Conservation (phyloP, 23 tunicate genomes). For the Styela plicata region DNA sequence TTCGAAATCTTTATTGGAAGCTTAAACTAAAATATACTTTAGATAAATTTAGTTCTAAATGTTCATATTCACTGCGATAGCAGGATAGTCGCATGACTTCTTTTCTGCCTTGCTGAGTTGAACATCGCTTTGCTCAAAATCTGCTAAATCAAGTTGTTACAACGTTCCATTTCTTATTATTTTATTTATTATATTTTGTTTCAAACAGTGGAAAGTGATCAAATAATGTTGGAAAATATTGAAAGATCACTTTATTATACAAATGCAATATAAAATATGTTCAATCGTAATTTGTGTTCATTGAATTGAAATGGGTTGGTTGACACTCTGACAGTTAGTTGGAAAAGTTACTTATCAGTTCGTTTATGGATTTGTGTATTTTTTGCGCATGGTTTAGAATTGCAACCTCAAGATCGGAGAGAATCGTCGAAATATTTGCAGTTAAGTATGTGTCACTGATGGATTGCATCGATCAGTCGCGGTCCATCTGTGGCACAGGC, state of each 20-base stretch:
- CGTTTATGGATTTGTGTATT: too few relatives aligned
- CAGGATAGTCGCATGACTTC: too few relatives aligned
- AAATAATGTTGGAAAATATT: not conserved
- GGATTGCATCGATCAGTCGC: too few relatives aligned
- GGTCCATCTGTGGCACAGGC: too few relatives aligned
- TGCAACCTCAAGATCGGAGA: not conserved
- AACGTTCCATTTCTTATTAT: not conserved
- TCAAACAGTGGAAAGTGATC: not conserved
- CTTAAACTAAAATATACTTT: too few relatives aligned
- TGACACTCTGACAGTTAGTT: too few relatives aligned
- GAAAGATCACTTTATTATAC: not conserved
- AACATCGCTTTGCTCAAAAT: too few relatives aligned
- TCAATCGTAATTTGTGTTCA: not conserved
- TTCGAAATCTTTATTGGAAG: not conserved
- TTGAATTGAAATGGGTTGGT: not conserved
- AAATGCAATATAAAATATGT: not conserved
- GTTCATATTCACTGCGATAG: not conserved
- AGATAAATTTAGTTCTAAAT: too few relatives aligned
- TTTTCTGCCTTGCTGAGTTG: too few relatives aligned
- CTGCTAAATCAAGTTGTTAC: not conserved
- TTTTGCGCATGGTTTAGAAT: not conserved
- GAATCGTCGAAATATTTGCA: too few relatives aligned
- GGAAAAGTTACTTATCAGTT: not conserved
- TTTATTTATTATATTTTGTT: not conserved
- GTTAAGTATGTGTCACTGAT: too few relatives aligned